Base-by-base conservation (phyloP, 2,797 vertebrate species). In the Gadopsis bispinosus region DNA sequence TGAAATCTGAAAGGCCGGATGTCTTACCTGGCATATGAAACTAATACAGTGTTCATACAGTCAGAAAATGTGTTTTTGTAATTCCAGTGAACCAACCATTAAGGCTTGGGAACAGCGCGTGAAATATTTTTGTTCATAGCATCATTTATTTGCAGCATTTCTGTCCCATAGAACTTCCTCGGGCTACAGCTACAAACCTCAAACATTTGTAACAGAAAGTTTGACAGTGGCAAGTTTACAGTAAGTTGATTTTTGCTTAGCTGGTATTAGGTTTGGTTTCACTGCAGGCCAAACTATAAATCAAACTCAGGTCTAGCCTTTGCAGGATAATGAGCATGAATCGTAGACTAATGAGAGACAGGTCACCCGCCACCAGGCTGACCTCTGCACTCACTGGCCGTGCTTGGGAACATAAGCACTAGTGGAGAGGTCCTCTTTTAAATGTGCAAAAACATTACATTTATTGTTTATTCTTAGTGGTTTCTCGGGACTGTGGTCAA, bases 231-330 rank as follows among this genome's bases (percentile, higher is more conserved):
- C 67, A 78, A 75, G 67, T 91, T 94, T 93, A 90, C 88, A 89
- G 62, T 80, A 48, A 86, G 86, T 92, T 93, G 84, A 91, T 94
- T 92, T 89, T 94, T 92, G 85, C 90, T 92, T 83, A 75, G 87
- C 87, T 84, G 80, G 88, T 89, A 87, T 93, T 87, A 87, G 84
- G 81, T 81, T 89, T 87, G 61, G 78, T 91, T 90, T 88, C 74
- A 78, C 91, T 58, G 54, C 55, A 72, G 90, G 83, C 78, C 73
- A 76, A 73, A 86, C 87, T 78, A 87, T 93, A 89, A 92, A 93
- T 93, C 88, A 92, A 78, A 85, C 86, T 77, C 73, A 69, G 67
- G 80, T 82, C 89, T 47, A 61, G 81, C 62, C 72, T 86, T 74
- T 80, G 80, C 75, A 66, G 69, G 63, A 73, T 92, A 94, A 93